Conservation (phyloP, 2,797 vertebrate species). For the Glossophaga mutica region DNA sequence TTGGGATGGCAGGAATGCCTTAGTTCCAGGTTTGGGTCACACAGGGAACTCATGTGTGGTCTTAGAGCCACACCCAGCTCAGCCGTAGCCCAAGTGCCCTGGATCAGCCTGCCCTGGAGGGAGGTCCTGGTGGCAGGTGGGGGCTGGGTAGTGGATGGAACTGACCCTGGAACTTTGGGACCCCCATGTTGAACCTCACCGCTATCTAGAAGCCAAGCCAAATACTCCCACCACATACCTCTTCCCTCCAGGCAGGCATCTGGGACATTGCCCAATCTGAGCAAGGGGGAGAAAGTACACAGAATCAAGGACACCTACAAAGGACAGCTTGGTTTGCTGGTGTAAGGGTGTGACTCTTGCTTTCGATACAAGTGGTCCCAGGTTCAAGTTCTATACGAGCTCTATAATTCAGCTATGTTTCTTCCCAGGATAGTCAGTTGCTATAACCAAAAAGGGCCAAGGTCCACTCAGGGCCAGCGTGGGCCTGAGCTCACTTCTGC, state of each 20-base stretch:
- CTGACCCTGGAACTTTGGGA: fast-evolving
- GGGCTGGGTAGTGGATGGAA: fast-evolving
- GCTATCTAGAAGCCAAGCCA: background rate
- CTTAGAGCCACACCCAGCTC: background rate
- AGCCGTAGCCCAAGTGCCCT: background rate
- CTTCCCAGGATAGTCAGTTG: background rate
- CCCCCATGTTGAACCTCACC: background rate
- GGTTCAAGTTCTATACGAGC: constrained; percentile 61
- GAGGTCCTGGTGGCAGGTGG: background rate
- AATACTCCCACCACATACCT: background rate
- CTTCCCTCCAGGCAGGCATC: background rate
- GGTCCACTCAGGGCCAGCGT: background rate
- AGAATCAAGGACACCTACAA: background rate
- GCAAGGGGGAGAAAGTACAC: background rate
- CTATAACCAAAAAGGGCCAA: background rate
- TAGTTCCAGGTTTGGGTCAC: background rate
- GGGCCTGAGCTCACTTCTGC: background rate
- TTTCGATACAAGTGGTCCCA: constrained; percentile 70
- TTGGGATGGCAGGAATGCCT: background rate
- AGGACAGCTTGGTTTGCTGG: background rate
- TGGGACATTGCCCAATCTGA: background rate
- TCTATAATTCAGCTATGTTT: background rate
- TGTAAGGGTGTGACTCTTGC: constrained; percentile 58
- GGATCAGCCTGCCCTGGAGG: background rate
- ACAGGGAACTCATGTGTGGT: fast-evolving